These are phyloP conservation scores for Steinernema khuongi DNA, from an alignment of 1,140 invertebrate genomes.

Conservation along the genomic window DNA sequence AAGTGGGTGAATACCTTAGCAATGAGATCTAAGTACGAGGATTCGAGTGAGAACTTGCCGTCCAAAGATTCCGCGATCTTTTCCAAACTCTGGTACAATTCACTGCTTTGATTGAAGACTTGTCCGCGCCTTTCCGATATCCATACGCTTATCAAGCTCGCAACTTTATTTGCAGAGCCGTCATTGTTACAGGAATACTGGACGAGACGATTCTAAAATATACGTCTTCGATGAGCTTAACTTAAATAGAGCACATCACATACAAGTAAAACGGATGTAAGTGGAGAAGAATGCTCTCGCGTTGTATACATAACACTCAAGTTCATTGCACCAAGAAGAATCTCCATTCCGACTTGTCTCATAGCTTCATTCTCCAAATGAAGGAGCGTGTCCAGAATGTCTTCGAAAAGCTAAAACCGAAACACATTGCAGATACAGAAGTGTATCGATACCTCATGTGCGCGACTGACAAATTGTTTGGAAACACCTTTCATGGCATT, in stretches of 20 bases:
- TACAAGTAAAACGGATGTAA: neutral
- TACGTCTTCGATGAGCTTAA: neutral
- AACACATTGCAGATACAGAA: neutral
- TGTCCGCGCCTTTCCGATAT: neutral
- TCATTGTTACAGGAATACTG: neutral
- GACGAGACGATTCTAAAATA: neutral
- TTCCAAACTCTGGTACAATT: neutral
- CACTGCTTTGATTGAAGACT: neutral
- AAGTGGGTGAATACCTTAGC: conserved; percentile 1
- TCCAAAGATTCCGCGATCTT: neutral
- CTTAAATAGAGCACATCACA: neutral
- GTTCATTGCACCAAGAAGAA: neutral
- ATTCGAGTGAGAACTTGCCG: neutral
- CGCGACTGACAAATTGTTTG: conserved; percentile 25
- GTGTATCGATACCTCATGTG: conserved; percentile 1
- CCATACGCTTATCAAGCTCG: neutral
- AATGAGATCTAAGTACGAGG: neutral
- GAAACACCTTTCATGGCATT: conserved; percentile 24
- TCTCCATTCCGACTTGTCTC: neutral
- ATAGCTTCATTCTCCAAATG: neutral
- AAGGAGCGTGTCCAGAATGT: neutral
- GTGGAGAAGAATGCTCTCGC: neutral
- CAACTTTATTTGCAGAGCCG: neutral
- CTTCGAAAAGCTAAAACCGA: neutral
- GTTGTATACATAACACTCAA: neutral